These are phyloP conservation scores for Ictalurus furcatus DNA, from an alignment of 2,113 vertebrate genomes.

Conservation along the genomic window DNA sequence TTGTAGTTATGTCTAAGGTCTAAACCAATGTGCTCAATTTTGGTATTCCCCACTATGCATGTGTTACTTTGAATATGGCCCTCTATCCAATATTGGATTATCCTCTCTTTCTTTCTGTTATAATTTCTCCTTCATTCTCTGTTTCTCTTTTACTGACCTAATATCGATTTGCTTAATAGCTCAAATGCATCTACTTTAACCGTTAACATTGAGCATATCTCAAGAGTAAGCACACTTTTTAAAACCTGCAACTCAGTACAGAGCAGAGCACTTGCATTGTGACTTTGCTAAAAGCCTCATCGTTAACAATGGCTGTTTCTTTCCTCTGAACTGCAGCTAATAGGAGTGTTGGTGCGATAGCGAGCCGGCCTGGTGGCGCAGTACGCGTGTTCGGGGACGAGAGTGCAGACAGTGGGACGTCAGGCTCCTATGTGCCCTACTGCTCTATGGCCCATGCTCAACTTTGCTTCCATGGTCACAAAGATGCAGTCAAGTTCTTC, in stretches of 20 bases:
- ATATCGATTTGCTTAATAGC: not conserved
- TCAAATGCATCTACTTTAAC: not conserved
- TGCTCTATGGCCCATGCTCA: conserved; percentile 99
- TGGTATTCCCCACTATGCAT: not conserved
- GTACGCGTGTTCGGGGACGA: conserved; percentile 90
- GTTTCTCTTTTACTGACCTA: not conserved
- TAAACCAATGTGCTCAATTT: not conserved
- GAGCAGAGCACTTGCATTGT: not conserved
- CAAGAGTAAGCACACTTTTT: not conserved
- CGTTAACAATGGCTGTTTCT: conserved; percentile 11
- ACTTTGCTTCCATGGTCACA: conserved; percentile 96
- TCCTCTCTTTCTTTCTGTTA: not conserved
- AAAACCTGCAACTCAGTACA: not conserved
- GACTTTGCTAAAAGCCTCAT: not conserved
- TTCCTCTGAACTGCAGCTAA: conserved; percentile 75
- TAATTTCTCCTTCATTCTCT: not conserved
- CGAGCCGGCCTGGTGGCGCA: conserved; percentile 80
- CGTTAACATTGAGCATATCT: not conserved
- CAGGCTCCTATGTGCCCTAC: conserved; percentile 89
- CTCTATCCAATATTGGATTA: not conserved
- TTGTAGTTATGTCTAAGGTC: not conserved
- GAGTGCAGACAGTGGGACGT: conserved; percentile 71
- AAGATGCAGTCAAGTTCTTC: conserved; percentile 96
- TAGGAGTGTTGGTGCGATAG: conserved; percentile 73
- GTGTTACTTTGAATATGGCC: not conserved